These are phyloP conservation scores for Oscheius sp. DNA, from an alignment of 2,888 invertebrate species.

Conservation along the genomic window DNA sequence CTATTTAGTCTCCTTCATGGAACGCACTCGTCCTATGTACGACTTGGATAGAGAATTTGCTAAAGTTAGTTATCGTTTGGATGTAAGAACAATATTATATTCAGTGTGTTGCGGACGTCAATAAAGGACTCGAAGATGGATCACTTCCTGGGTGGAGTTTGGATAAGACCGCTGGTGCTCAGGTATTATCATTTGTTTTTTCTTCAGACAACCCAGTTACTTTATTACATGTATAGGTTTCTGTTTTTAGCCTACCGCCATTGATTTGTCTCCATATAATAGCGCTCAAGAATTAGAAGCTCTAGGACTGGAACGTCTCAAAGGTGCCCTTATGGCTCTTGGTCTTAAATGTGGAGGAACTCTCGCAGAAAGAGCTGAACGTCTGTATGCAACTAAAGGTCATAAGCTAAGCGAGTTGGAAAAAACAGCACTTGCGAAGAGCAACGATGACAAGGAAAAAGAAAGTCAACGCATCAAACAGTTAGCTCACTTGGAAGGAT, in stretches of 20 bases:
- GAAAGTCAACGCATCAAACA: slow-evolving; percentile 46
- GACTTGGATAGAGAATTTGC: slow-evolving; percentile 59
- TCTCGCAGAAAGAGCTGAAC: slow-evolving; percentile 93
- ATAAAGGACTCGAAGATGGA: slow-evolving; percentile 88
- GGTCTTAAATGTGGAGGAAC: slow-evolving; percentile 98
- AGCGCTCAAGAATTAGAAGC: slow-evolving; percentile 97
- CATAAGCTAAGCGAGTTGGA: slow-evolving; percentile 85
- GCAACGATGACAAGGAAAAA: slow-evolving; percentile 53
- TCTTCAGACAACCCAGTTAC: too few relatives aligned
- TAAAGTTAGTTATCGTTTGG: slow-evolving; percentile 7
- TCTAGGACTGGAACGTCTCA: slow-evolving; percentile 93
- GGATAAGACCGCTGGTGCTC: slow-evolving; percentile 63
- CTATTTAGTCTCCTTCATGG: slow-evolving; percentile 65
- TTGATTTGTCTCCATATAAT: slow-evolving; percentile 97
- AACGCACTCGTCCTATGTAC: slow-evolving; percentile 66
- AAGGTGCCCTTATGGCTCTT: slow-evolving; percentile 95
- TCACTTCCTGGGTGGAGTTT: slow-evolving; percentile 91
- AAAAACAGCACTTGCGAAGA: slow-evolving; percentile 75
- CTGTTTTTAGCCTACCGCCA: slow-evolving; percentile 79
- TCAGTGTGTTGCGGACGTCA: slow-evolving; percentile 77
- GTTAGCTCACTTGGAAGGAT: slow-evolving; percentile 53
- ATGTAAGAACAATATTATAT: neutral
- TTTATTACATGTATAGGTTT: neutral
- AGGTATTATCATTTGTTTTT: slow-evolving; percentile 13
- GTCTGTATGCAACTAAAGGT: slow-evolving; percentile 94